These are phyloP conservation scores for Danionella cerebrum DNA, from an alignment of 2,113 vertebrate genomes.

Conservation along the genomic window DNA sequence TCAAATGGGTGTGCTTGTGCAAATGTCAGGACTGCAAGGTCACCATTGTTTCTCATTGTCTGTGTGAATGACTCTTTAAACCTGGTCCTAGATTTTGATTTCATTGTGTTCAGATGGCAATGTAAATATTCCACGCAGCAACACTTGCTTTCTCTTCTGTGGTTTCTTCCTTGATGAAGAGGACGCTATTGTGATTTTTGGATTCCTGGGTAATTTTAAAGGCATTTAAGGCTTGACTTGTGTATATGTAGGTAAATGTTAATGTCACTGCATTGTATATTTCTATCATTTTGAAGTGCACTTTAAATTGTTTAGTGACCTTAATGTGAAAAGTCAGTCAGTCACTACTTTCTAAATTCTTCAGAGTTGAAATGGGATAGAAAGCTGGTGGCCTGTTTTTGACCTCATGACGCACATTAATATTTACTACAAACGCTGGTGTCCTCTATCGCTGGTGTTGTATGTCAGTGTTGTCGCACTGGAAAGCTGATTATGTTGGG, in stretches of 20 bases:
- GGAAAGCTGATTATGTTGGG: conserved; percentile 10
- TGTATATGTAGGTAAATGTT: background rate
- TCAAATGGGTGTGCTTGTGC: background rate
- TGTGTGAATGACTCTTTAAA: background rate
- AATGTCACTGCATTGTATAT: too few relatives aligned
- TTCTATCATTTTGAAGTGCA: too few relatives aligned
- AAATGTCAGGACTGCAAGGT: background rate
- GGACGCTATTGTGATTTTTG: background rate
- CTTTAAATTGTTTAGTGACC: too few relatives aligned
- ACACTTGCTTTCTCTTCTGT: background rate
- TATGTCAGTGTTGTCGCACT: background rate
- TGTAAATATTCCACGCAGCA: background rate
- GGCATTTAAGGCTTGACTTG: too few relatives aligned
- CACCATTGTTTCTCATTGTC: background rate
- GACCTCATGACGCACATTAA: conserved; percentile 10
- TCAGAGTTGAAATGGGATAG: background rate
- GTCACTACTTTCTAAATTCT: too few relatives aligned
- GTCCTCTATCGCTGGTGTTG: background rate
- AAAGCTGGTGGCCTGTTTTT: background rate
- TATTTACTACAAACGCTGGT: conserved; percentile 16
- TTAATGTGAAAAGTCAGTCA: too few relatives aligned
- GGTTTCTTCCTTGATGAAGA: too few relatives aligned
- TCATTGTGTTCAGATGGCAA: background rate
- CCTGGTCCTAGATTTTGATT: background rate
- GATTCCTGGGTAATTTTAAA: background rate